phyloP scores from a whole-genome alignment of 1,140 invertebrate species.

The Teleopsis dalmanni region DNA sequence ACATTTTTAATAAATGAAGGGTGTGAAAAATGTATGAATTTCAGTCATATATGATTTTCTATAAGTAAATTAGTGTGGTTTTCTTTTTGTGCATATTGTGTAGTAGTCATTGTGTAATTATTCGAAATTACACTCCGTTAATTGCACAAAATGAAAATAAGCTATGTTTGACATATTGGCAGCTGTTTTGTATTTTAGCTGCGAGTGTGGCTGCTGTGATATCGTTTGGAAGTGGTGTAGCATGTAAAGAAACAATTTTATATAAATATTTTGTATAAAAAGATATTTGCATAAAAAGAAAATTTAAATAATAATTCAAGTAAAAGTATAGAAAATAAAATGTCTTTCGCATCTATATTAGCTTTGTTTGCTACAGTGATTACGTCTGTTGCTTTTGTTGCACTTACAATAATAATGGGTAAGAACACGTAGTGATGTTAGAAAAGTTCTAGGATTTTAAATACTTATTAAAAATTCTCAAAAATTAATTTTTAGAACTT shows the following conservation, averaged over 20 bases:
- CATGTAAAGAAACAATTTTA: not conserved
- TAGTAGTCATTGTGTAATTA: not conserved
- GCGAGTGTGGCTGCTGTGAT: not conserved
- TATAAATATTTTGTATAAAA: not conserved
- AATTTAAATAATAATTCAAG: not conserved
- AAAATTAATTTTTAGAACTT: not conserved
- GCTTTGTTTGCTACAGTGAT: constrained; percentile 35
- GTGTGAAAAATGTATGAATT: too few species aligned
- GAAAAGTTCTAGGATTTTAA: not conserved
- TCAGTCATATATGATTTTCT: too few species aligned
- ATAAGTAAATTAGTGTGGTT: too few species aligned
- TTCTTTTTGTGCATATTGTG: not conserved
- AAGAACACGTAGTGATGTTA: constrained; percentile 15
- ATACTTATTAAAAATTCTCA: not conserved
- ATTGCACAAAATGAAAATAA: not conserved
- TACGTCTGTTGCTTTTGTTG: constrained; percentile 35
- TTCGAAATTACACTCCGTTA: not conserved
- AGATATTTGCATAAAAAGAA: not conserved
- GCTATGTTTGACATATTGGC: too few species aligned
- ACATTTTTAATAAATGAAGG: too few species aligned
- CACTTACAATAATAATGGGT: constrained; percentile 39
- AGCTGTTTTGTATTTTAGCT: too few species aligned
- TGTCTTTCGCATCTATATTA: constrained; percentile 31
- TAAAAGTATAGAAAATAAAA: constrained; percentile 10
- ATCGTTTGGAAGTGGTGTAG: not conserved